A percentile compares a stretch with the other conserved stretches of the same genome.
Evolutionary conservation across 2,888 invertebrate genomes (phyloP).

Genomic region (Cryptophagus acutangulus): DNA sequence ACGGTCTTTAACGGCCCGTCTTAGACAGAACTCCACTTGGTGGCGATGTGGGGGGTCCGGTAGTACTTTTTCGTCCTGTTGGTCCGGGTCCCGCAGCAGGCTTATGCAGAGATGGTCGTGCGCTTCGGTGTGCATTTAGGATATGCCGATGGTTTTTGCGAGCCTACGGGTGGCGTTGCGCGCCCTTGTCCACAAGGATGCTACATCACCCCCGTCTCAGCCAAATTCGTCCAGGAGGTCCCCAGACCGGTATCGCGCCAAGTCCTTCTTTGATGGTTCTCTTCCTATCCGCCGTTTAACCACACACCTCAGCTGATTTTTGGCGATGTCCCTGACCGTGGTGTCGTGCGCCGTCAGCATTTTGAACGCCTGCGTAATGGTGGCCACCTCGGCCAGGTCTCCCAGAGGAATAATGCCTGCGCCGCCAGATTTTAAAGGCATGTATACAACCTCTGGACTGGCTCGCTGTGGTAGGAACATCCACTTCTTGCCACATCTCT

Average conservation of each 20-base stretch:
- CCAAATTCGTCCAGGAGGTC: constrained; percentile 23
- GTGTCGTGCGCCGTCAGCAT: constrained; percentile 31
- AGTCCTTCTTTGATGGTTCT: constrained; percentile 15
- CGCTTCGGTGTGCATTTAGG: constrained; percentile 19
- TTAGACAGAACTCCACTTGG: neutral
- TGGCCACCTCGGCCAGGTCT: constrained; percentile 27
- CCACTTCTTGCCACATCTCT: constrained; percentile 29
- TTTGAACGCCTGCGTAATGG: constrained; percentile 28
- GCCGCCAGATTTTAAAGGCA: constrained; percentile 28
- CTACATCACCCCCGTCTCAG: constrained; percentile 17
- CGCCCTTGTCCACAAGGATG: constrained; percentile 26
- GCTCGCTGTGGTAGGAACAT: constrained; percentile 34
- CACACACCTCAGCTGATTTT: constrained; percentile 19
- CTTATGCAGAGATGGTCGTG: constrained; percentile 1
- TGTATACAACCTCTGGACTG: constrained; percentile 30
- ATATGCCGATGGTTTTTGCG: constrained; percentile 8
- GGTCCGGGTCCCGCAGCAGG: neutral
- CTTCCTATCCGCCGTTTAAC: constrained; percentile 20
- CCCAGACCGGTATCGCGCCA: constrained; percentile 30
- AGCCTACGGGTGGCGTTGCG: constrained; percentile 24
- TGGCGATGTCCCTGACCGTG: constrained; percentile 23
- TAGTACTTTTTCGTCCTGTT: neutral
- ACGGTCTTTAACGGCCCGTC: neutral
- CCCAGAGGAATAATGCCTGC: constrained; percentile 33
- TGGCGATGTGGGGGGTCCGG: neutral